Evolutionary conservation across 1,140 invertebrate genomes (phyloP).

Genomic region (Euwallacea similis): DNA sequence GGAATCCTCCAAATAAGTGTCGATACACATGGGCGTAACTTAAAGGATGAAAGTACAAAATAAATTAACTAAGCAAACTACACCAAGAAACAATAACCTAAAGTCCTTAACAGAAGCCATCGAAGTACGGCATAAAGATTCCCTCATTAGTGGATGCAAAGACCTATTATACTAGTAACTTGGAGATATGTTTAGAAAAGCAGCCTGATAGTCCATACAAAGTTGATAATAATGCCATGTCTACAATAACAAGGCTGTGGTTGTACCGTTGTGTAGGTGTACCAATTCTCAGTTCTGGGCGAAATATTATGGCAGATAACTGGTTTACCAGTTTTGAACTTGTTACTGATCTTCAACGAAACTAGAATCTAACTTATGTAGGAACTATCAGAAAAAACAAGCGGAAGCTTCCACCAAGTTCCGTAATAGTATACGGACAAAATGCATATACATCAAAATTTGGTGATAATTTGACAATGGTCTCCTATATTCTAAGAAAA

Average conservation of each 20-base stretch:
- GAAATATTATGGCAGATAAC: neutral
- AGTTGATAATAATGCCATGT: slow-evolving; percentile 1
- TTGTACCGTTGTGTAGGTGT: no score
- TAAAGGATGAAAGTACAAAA: no score
- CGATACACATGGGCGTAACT: no score
- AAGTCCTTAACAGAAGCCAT: slow-evolving; percentile 49
- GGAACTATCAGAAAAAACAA: neutral
- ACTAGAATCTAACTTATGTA: neutral
- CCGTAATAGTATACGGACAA: no score
- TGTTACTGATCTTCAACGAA: slow-evolving; percentile 4
- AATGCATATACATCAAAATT: no score
- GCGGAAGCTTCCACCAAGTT: no score
- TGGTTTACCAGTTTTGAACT: no score
- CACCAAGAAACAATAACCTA: no score
- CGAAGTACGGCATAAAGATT: slow-evolving; percentile 55
- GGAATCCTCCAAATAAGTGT: no score
- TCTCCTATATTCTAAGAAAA: no score
- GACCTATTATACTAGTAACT: slow-evolving; percentile 4
- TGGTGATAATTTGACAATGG: no score
- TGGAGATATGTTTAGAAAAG: slow-evolving; percentile 20
- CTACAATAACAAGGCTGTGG: neutral
- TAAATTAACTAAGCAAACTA: no score
- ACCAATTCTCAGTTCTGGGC: neutral
- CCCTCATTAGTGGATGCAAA: slow-evolving; percentile 20
- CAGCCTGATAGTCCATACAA: slow-evolving; percentile 17